phyloP scores from a whole-genome alignment of 2,113 vertebrate species.

The Elgaria multicarinata region DNA sequence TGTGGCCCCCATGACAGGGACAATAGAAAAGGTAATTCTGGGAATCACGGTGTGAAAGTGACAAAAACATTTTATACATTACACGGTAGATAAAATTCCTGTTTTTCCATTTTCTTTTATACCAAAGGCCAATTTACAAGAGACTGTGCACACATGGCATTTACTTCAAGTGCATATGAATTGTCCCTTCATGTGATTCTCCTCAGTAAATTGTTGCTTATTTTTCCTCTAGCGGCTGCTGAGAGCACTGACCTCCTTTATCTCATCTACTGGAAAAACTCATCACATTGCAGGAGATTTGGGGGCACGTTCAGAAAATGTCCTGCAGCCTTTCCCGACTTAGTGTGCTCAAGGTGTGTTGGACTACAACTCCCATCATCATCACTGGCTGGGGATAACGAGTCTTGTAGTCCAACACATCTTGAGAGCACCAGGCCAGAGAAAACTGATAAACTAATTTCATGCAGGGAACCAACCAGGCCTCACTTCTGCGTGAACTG shows the following conservation, averaged over 20 bases:
- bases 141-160: neutral
- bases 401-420: neutral
- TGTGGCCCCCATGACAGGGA: conserved; percentile 95
- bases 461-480: too few species aligned
- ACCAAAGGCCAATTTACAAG: neutral
- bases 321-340: too few species aligned
- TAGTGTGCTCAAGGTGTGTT: neutral
- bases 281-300: neutral
- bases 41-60: neutral
- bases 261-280: neutral
- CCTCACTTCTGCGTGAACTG: too few species aligned
- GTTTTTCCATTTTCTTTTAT: neutral
- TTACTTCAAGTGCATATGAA: neutral
- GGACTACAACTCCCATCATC: neutral
- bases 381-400: neutral
- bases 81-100: neutral
- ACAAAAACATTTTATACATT: neutral
- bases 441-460: neutral
- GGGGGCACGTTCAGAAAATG: too few species aligned
- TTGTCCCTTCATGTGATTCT: neutral
- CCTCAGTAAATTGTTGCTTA: neutral
- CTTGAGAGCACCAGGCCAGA: neutral
- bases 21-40: conserved; percentile 91
- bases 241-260: neutral
- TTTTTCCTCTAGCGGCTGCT: neutral